Conservation (phyloP, 2,888 invertebrate species). For the Caradrina clavipalpis region DNA sequence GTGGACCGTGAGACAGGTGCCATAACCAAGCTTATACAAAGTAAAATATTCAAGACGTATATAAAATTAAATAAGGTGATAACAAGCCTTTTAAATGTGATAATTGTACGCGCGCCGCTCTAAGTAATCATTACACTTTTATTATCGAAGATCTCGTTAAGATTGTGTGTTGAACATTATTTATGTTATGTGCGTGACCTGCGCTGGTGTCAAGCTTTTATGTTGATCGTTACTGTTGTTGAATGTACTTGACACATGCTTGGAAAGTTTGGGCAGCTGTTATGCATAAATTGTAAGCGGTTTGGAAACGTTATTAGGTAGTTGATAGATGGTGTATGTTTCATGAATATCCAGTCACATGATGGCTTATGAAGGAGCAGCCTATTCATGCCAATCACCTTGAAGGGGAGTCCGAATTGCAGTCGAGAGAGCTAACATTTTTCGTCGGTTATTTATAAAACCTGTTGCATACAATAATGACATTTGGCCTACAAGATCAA, state of each 20-base stretch:
- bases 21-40: conserved; percentile 2
- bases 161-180: conserved; percentile 66
- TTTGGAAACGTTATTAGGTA: too few species aligned
- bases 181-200: conserved; percentile 72
- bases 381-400: too few species aligned
- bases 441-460: too few species aligned
- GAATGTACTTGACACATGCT: conserved; percentile 25
- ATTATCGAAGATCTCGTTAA: conserved; percentile 73
- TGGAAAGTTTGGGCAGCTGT: not conserved
- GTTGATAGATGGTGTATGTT: too few species aligned
- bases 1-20: too few species aligned
- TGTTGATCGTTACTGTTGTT: conserved; percentile 52
- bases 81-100: conserved; percentile 41
- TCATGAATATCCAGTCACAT: too few species aligned
- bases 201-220: conserved; percentile 62
- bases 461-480: too few species aligned
- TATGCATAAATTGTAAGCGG: too few species aligned
- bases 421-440: too few species aligned
- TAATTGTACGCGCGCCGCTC: conserved; percentile 45
- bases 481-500: too few species aligned
- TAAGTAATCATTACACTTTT: conserved; percentile 52
- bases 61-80: conserved; percentile 54
- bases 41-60: conserved; percentile 27
- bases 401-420: too few species aligned
- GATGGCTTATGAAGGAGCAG: too few species aligned